Evolutionary conservation across 2,888 invertebrate genomes (phyloP).

Genomic region (Drosophila tanythrix): DNA sequence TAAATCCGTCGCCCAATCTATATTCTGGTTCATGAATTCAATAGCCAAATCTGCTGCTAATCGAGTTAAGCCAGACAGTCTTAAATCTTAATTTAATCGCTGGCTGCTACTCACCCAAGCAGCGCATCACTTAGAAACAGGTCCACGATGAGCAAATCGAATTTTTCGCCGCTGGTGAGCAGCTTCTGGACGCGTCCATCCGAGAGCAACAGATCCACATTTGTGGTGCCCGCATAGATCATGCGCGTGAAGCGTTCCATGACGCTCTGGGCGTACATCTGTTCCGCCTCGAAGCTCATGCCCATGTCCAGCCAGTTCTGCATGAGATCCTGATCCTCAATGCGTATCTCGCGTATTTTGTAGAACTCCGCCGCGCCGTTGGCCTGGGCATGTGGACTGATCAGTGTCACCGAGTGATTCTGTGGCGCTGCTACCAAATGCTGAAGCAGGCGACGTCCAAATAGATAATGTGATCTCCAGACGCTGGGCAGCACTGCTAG

Average conservation of each 20-base stretch:
- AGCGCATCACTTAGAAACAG: slow-evolving; percentile 86
- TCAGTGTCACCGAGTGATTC: slow-evolving; percentile 82
- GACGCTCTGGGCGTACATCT: slow-evolving; percentile 81
- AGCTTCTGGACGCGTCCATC: slow-evolving; percentile 76
- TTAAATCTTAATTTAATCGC: background rate
- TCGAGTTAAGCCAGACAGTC: background rate
- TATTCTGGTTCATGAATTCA: background rate
- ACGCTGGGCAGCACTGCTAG: slow-evolving; percentile 84
- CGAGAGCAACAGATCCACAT: slow-evolving; percentile 81
- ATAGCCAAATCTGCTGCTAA: too few relatives aligned
- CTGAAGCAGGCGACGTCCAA: slow-evolving; percentile 80
- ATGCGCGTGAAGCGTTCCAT: slow-evolving; percentile 83
- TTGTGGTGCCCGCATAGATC: slow-evolving; percentile 83
- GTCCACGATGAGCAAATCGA: slow-evolving; percentile 85
- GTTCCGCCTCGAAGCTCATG: slow-evolving; percentile 80
- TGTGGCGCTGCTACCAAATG: slow-evolving; percentile 75
- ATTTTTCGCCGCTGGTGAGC: slow-evolving; percentile 75
- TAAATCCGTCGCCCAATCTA: background rate
- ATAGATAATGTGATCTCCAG: slow-evolving; percentile 84
- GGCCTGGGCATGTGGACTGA: slow-evolving; percentile 74
- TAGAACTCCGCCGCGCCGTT: slow-evolving; percentile 33
- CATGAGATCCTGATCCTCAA: slow-evolving; percentile 73
- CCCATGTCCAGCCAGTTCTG: slow-evolving; percentile 84
- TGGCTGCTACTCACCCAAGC: slow-evolving; percentile 69
- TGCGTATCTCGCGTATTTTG: slow-evolving; percentile 80